Evolutionary conservation across 2,888 invertebrate genomes (phyloP), one percentile per base, ranked within the genome.

Genomic region (Lepidocyrtinus sp.): DNA sequence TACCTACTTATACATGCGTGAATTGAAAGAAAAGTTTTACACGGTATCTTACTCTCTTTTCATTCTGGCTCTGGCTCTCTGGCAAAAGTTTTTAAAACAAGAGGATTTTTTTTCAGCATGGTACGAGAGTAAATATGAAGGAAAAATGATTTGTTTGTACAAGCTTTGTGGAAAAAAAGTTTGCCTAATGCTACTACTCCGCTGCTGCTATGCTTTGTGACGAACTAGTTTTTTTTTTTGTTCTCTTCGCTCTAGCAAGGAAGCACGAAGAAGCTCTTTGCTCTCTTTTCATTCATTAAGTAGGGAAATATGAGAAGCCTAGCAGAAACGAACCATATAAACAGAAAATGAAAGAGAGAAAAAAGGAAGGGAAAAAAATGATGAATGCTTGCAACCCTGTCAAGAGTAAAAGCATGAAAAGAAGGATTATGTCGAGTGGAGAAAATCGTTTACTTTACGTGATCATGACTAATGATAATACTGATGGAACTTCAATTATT

Each of bases 1-100:
- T 50, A 50, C n/a, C n/a, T n/a, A n/a, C 50, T 17, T 50, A 50
- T 50, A 50, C 2, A 50, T 50, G 50, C 50, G 50, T 50, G 50
- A 50, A 50, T 50, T 50, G 50, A 50, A 50, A n/a, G n/a, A n/a
- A n/a, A 12, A 7, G 17, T 50, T 36, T 36, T 36, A 7, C 36
- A 36, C 36, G 36, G 36, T 36, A 12, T 36, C 5, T 12, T 36
- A n/a, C n/a, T n/a, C n/a, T n/a, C n/a, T n/a, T n/a, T n/a, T n/a
- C n/a, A n/a, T n/a, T n/a, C n/a, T n/a, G n/a, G n/a, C n/a, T n/a
- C n/a, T n/a, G n/a, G n/a, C n/a, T n/a, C n/a, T n/a, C n/a, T n/a
- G n/a, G n/a, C n/a, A n/a, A n/a, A n/a, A n/a, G n/a, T n/a, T n/a
- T n/a, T n/a, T n/a, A n/a, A n/a, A n/a, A n/a, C n/a, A n/a, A n/a